A percentile compares a stretch with the other conserved stretches of the same genome.
These are phyloP conservation scores for Channa argus DNA, from an alignment of 2,113 vertebrate species.

Conservation along the genomic window DNA sequence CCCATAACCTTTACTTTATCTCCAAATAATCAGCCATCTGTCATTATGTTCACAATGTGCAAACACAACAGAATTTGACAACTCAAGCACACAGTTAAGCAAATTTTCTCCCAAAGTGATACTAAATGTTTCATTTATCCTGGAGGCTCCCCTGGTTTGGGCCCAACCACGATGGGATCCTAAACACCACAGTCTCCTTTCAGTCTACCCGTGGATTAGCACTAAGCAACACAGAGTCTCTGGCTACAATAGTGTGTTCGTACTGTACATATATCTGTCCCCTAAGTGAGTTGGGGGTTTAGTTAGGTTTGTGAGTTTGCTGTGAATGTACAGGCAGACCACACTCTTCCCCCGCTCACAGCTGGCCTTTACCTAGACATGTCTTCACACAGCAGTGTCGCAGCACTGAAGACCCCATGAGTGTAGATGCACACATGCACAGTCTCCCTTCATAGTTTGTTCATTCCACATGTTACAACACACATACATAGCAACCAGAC, in stretches of 20 bases:
- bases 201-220: constrained; percentile 21
- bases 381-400: constrained; percentile 69
- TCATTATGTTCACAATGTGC: constrained; percentile 18
- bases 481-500: constrained; percentile 43
- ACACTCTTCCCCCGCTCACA: constrained; percentile 53
- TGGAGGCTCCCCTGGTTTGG: constrained; percentile 4
- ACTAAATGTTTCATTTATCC: constrained; percentile 11
- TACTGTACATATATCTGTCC: constrained; percentile 42
- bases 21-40: constrained; percentile 13
- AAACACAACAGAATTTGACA: constrained; percentile 3
- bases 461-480: constrained; percentile 56
- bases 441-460: constrained; percentile 3
- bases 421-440: constrained; percentile 35
- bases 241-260: constrained; percentile 11
- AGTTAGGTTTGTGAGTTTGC: constrained; percentile 72
- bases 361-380: constrained; percentile 57
- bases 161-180: constrained; percentile 12
- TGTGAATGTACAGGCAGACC: constrained; percentile 55
- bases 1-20: constrained; percentile 48
- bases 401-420: constrained; percentile 33
- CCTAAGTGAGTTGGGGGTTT: constrained; percentile 35
- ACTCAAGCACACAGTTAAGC: constrained; percentile 23
- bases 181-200: constrained; percentile 31
- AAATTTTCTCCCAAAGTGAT: constrained; percentile 16
- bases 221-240: constrained; percentile 5